Conservation (phyloP, 2,797 vertebrate genomes). For the Pipistrellus nathusii region DNA sequence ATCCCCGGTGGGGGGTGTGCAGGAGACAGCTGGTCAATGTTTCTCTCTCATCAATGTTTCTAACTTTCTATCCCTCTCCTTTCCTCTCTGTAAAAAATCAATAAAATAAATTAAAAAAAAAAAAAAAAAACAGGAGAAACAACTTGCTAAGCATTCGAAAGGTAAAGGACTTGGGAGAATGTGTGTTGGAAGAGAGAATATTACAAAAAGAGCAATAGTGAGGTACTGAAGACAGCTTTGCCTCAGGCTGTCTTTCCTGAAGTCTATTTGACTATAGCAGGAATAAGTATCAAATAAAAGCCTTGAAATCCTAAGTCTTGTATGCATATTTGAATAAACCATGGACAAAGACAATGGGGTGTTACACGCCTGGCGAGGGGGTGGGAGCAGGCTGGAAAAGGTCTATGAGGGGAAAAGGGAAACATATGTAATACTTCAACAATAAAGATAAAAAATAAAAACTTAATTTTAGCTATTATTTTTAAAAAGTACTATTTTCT, state of each 20-base stretch:
- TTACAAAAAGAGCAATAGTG: background rate
- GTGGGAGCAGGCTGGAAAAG: too few relatives aligned
- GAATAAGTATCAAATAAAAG: background rate
- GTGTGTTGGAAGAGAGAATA: background rate
- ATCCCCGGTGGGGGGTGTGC: too few relatives aligned
- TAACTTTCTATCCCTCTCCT: too few relatives aligned
- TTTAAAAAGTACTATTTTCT: background rate
- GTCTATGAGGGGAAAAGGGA: too few relatives aligned
- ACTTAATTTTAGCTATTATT: slow-evolving; percentile 2
- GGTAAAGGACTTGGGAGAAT: background rate
- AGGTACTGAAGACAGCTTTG: background rate
- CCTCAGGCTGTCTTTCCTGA: background rate
- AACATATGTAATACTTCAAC: too few relatives aligned
- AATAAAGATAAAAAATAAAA: background rate
- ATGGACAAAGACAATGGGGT: too few relatives aligned
- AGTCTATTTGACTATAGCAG: background rate
- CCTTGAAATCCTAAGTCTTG: background rate
- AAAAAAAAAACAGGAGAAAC: background rate
- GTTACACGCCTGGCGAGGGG: too few relatives aligned
- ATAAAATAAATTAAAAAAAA: too few relatives aligned
- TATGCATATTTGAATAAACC: too few relatives aligned
- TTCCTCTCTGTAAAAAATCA: too few relatives aligned
- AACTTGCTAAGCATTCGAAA: background rate
- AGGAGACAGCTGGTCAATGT: too few relatives aligned
- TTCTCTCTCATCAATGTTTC: too few relatives aligned